These are phyloP conservation scores for Drosophila albomicans DNA, from an alignment of 1,140 invertebrate species.

Conservation along the genomic window DNA sequence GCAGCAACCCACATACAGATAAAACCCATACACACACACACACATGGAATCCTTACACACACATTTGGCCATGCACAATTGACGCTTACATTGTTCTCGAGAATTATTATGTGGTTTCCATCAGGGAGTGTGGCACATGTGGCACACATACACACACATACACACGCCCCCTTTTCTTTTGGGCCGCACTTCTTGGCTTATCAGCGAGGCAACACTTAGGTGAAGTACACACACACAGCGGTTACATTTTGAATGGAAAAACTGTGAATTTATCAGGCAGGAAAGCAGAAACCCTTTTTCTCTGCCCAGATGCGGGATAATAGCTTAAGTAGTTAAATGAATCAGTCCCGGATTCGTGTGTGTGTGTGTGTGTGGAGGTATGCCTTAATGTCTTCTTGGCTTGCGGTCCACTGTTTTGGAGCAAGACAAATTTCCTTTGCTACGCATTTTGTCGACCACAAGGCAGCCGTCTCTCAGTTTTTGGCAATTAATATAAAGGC, in stretches of 20 bases:
- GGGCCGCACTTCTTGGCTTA: conserved; percentile 38
- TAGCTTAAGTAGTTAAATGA: conserved; percentile 60
- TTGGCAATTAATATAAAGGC: conserved; percentile 69
- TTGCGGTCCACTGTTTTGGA: conserved; percentile 53
- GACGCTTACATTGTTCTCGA: conserved; percentile 80
- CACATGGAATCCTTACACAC: conserved; percentile 14
- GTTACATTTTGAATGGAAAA: conserved; percentile 39
- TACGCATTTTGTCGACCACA: conserved; percentile 46
- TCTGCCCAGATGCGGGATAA: conserved; percentile 9
- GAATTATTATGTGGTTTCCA: conserved; percentile 81
- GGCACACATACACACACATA: conserved; percentile 23
- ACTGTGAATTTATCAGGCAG: conserved; percentile 61
- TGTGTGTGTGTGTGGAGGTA: conserved; percentile 17
- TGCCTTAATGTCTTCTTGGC: conserved; percentile 46
- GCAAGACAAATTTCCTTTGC: conserved; percentile 72
- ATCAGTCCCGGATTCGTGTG: conserved; percentile 27
- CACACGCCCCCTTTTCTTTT: background rate
- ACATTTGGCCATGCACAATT: conserved; percentile 74
- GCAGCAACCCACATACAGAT: conserved; percentile 61
- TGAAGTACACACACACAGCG: conserved; percentile 22
- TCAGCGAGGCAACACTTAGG: conserved; percentile 58
- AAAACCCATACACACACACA: conserved; percentile 25
- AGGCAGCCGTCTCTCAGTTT: conserved; percentile 27
- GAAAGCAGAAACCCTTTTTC: conserved; percentile 30
- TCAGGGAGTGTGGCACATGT: conserved; percentile 54